Conservation (phyloP, 2,113 vertebrate genomes). For the Spermophilus dauricus region DNA sequence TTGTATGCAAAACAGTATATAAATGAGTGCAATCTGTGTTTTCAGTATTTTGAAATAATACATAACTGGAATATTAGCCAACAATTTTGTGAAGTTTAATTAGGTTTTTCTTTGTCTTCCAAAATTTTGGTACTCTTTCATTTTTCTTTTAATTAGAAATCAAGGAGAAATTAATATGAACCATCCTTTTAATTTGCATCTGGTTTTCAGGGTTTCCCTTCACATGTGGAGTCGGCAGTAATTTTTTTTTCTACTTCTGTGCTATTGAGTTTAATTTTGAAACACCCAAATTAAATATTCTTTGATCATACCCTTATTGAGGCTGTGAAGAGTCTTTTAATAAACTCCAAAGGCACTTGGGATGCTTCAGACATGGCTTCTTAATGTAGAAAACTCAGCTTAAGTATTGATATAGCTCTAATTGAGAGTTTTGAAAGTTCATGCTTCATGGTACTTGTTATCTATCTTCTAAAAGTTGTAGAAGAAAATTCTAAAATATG, state of each 20-base stretch:
- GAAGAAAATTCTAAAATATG: neutral
- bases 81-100: constrained; percentile 4
- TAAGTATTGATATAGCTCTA: neutral
- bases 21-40: neutral
- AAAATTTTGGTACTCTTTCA: neutral
- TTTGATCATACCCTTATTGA: neutral
- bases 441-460: neutral
- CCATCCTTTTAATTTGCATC: neutral
- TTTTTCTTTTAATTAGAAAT: constrained; percentile 33
- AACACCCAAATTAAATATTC: constrained; percentile 27
- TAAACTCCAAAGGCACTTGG: neutral
- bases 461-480: neutral
- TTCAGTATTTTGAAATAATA: constrained; percentile 33
- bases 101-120: neutral
- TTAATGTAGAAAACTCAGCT: constrained; percentile 29
- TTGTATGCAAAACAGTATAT: neutral
- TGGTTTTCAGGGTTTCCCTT: neutral
- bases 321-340: neutral
- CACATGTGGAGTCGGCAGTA: neutral
- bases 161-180: neutral
- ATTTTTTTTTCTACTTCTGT: neutral
- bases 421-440: neutral
- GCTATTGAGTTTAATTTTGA: constrained; percentile 30
- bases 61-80: neutral
- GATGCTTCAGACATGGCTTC: constrained; percentile 28